Evolutionary conservation across 2,888 invertebrate genomes (phyloP), one percentile per base, ranked within the genome.

Genomic region (Steinernema hermaphroditum): DNA sequence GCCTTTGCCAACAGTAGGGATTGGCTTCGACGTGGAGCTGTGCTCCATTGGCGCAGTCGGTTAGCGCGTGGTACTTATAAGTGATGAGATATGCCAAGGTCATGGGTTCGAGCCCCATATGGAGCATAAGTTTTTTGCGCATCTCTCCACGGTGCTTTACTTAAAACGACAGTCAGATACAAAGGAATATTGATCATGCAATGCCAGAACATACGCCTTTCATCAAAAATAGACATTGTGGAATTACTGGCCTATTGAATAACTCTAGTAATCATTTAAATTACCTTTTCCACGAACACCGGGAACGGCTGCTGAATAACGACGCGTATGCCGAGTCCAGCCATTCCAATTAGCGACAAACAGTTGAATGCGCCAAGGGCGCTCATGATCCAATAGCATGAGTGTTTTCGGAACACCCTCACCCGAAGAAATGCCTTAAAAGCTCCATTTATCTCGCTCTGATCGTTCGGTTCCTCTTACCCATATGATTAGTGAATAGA

Each of bases 41-140:
- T 46, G 46, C 46, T 46, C 69, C 69, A 41, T 37, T 69, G 69
- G 69, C 69, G 69, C 43, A 69, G 69, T 69, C 44, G 69, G 69
- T 69, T 69, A 69, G 69, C 69, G 69, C 69, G 69, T 69, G 41
- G 69, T 69, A 69, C 69, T 69, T 69, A 69, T 69, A 69, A 68
- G 46, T 46, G 46, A 19, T 46, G 46, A 37, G 37, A 37, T 37
- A 37, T 37, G 37, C 37, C 37, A 37, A 37, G 37, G 37, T 37
- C 37, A 37, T 46, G 46, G 46, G 46, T 46, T 46, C 46, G 46
- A 46, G 46, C 46, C 46, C 46, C 46, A 46, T 46, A 46, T 46
- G 46, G 46, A 46, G 46, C 46, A 46, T 46, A n/a, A 46, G 16
- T 46, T 22, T 43, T 69, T 44, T 37, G n/a, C n/a, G n/a, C n/a